phyloP scores from a whole-genome alignment of 2,797 vertebrate genomes.

The Scyliorhinus canicula region DNA sequence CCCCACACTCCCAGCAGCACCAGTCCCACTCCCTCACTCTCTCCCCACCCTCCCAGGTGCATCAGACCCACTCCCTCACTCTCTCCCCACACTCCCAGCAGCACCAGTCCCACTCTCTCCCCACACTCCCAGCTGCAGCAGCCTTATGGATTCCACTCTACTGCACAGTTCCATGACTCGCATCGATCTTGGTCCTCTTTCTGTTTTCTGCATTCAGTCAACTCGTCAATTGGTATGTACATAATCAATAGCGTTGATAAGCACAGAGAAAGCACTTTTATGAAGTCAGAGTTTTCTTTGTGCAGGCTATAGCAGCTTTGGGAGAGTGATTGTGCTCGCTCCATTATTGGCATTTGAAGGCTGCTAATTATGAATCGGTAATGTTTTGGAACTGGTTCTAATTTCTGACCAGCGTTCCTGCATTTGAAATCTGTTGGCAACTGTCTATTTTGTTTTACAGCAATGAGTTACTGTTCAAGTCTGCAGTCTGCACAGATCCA shows the following conservation, averaged over 20 bases:
- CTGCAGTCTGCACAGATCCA: background rate
- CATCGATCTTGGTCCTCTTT: background rate
- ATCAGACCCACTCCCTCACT: background rate
- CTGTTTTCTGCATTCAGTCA: background rate
- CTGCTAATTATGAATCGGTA: background rate
- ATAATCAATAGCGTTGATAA: background rate
- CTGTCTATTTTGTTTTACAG: background rate
- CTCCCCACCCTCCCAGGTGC: background rate
- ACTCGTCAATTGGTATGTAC: background rate
- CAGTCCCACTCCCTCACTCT: background rate
- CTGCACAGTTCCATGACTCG: background rate
- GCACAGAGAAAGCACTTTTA: background rate
- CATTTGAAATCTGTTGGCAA: background rate
- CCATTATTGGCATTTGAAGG: background rate
- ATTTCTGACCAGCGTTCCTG: background rate
- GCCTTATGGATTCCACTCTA: background rate
- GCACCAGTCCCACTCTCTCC: background rate
- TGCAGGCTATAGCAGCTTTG: background rate
- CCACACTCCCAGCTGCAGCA: background rate
- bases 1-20: no score
- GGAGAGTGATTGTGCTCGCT: background rate
- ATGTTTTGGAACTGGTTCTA: background rate
- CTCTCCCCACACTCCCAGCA: background rate
- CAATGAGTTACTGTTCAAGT: background rate
- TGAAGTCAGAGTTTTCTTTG: background rate